Base-by-base conservation (phyloP, 2,888 invertebrate species). In the Clostera curtula region DNA sequence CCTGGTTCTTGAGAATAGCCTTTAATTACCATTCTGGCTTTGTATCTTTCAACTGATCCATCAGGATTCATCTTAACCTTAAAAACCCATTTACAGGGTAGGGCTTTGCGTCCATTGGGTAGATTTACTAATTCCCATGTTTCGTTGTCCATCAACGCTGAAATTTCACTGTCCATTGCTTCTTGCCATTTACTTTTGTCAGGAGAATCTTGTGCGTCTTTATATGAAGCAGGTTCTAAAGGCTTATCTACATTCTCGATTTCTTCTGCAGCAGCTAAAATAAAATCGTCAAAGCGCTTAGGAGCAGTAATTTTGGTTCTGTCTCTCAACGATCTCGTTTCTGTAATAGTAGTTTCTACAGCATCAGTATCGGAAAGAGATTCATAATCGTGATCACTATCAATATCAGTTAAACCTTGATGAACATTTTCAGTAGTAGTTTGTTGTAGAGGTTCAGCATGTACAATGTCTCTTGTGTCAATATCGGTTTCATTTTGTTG, bases 111-210 rank as follows among this genome's bases (percentile, higher is more conserved):
- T 5, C 20, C 16, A 3, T 4, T 3, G 7, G 16, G 16, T 17
- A 27, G 24, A 20, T 32, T 15, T 19, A 11, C 19, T 32, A 29
- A 19, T 17, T 8, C 8, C 28, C 24, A 24, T 13, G n/a, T 14
- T 15, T 15, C 4, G 15, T 15, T 15, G 4, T 15, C 15, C 4
- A 5, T 4, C 12, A 9, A n/a, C n/a, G n/a, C n/a, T n/a, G n/a
- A n/a, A n/a, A n/a, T n/a, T n/a, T n/a, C n/a, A n/a, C n/a, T n/a
- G n/a, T n/a, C n/a, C n/a, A n/a, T n/a, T n/a, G n/a, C n/a, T n/a
- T n/a, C n/a, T n/a, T n/a, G 10, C 6, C 15, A 15, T 5, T 15
- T 15, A 5, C 6, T 6, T 15, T 15, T 15, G 6, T 15, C 15
- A 15, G 15, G 15, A n/a, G 15, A 15, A 6, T 15, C 15, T 6